Evolutionary conservation across 2,113 vertebrate genomes (phyloP).

Genomic region (Aplodontia rufa): DNA sequence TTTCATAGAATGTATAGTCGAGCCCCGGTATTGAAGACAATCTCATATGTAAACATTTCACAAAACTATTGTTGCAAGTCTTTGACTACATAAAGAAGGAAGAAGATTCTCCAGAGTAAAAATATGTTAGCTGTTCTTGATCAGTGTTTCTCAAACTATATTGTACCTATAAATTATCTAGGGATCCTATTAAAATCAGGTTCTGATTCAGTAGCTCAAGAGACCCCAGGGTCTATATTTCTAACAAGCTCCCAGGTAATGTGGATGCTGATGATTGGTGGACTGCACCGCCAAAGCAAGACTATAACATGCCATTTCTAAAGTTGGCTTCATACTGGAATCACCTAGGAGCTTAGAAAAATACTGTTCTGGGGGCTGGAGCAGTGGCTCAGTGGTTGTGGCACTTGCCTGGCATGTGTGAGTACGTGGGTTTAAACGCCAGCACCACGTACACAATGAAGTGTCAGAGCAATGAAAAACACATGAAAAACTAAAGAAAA

Average conservation of each 20-base stretch:
- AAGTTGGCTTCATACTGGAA: constrained; percentile 5
- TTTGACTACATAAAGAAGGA: constrained; percentile 23
- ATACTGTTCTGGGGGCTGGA: background rate
- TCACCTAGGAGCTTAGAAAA: background rate
- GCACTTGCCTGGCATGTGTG: too few relatives aligned
- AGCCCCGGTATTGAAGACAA: background rate
- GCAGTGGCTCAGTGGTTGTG: too few relatives aligned
- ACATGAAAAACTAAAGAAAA: too few relatives aligned
- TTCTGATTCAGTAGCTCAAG: constrained; percentile 22
- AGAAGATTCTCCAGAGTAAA: background rate
- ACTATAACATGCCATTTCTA: background rate
- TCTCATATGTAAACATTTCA: background rate
- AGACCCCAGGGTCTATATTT: background rate
- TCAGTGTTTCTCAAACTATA: background rate
- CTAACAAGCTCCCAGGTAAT: background rate
- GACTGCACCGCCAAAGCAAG: background rate
- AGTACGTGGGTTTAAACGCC: too few relatives aligned
- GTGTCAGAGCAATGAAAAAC: too few relatives aligned
- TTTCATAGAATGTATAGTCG: background rate
- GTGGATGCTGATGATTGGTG: background rate
- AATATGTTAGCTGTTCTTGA: background rate
- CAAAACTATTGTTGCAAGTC: background rate
- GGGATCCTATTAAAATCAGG: constrained; percentile 26
- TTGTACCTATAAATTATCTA: background rate
- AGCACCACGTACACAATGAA: too few relatives aligned